Evolutionary conservation across 53 echinoderm and acorn worm genomes (phyloP).

Genomic region (Crossaster papposus): DNA sequence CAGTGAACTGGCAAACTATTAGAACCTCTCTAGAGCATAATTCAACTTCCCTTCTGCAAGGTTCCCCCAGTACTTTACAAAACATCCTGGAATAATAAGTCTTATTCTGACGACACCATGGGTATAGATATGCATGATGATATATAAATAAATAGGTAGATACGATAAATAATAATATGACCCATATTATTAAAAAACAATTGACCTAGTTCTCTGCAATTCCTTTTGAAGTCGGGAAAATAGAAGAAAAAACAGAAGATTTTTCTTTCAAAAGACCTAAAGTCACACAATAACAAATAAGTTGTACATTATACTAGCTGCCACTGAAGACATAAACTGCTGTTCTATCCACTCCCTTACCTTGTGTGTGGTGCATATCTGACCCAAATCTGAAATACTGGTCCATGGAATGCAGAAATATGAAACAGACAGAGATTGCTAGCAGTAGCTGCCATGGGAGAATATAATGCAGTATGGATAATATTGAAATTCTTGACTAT

Average conservation of each 20-base stretch:
- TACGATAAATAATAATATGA: background rate
- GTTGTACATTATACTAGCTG: background rate
- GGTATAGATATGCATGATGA: background rate
- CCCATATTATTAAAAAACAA: background rate
- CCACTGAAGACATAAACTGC: background rate
- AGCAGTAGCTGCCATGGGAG: background rate
- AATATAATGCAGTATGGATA: too few species aligned
- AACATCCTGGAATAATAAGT: background rate
- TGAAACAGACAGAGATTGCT: background rate
- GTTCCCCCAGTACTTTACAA: background rate
- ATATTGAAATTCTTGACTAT: background rate
- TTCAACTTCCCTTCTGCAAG: background rate
- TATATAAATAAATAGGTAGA: background rate
- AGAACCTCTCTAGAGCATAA: background rate
- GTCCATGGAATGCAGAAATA: conserved; percentile 23
- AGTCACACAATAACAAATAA: too few species aligned
- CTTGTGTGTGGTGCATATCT: conserved; percentile 4
- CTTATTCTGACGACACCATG: background rate
- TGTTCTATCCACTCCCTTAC: conserved; percentile 3
- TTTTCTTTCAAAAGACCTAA: too few species aligned
- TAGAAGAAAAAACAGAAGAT: too few species aligned
- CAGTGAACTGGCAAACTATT: background rate
- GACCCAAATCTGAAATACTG: conserved; percentile 24
- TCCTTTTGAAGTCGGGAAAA: background rate
- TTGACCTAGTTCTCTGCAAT: background rate